Evolutionary conservation across 2,113 vertebrate species (phyloP), one percentile per base, ranked within the genome.

Genomic region (Psilopogon haemacephalus): DNA sequence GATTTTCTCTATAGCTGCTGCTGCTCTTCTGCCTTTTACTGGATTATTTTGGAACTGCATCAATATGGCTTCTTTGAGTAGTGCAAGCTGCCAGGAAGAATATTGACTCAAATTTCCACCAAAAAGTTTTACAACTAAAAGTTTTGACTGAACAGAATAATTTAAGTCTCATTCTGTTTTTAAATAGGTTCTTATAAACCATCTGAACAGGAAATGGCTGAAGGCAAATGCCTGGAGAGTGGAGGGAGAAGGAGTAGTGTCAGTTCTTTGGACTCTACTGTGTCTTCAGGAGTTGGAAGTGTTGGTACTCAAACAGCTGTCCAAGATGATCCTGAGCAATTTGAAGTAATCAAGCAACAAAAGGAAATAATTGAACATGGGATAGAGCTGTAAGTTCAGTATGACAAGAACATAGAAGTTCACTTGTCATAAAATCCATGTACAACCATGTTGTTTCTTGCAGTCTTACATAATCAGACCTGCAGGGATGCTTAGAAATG

Each of bases 311-410:
- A 98, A 92, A 93, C 93, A 11, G 89, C 98, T 20, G 88, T 99
- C 90, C 98, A 98, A 5, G 99, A 99, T 91, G 98, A 99, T 60
- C 99, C 99, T 0, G 99, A 99, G 94, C 99, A 99, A 96, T 99
- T 98, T 84, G 99, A 99, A 97, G 99, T 99, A 73, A 99, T 99
- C 96, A 99, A 99, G 88, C 99, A 99, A 89, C 99, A 99, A 95
- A 99, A 99, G 94, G 99, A 99, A 84, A 99, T 99, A 95, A 99
- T 99, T 38, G 99, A 99, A 90, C 98, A 99, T 6, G 99, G 99
- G 94, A 99, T 99, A 37, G 98, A 98, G 88, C 97, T 99, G 99
- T 99, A 97, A 98, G 99, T 95, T 33, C 20, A 76, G 5, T 40
- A 15, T 60, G 55, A 74, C 33, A 52, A 56, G 33, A 79, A 74